Base-by-base conservation (phyloP, 2,113 vertebrate genomes). In the Poicephalus meyeri region DNA sequence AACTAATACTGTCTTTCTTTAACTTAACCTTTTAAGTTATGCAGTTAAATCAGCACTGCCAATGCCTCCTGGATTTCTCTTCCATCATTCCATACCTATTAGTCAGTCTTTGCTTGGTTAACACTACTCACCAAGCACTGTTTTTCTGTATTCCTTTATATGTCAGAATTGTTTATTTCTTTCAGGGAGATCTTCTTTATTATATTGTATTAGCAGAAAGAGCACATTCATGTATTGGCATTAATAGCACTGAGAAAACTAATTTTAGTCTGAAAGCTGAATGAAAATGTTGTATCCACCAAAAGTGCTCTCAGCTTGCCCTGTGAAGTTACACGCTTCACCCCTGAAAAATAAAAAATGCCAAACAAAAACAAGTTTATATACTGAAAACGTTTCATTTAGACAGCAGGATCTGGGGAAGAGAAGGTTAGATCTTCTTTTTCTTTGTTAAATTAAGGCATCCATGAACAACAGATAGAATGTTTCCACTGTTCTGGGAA, bases 21-120 rank as follows among this genome's bases (percentile, higher is more conserved):
- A 58, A n/a, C 56, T 35, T 58, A 31, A 69, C 23, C n/a, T 86
- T 17, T 64, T 66, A 85, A 81, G 56, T 70, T 82, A 70, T 52
- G 20, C 39, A 46, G 35, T 60, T 70, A 77, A 94, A 83, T 91
- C 66, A 73, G 17, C 49, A 72, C 33, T 85, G 52, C 26, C 71
- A 73, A 15, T 70, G 72, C 42, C 26, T 83, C 49, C 42, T 64
- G 49, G 16, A 41, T 63, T 80, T 47, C 42, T 94, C 35, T 94
- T 86, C 68, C 47, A 31, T 80, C 72, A 90, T 68, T 60, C 46
- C 46, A 16, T 55, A 80, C 23, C 18, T 88, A 56, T 53, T 76
- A 88, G 66, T 85, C 71, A 69, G 8, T 52, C 85, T 89, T 66
- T 86, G 41, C 65, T 91, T 60, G 60, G 64, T 88, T 68, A 83